A percentile compares a stretch with the other conserved stretches of the same genome.
Evolutionary conservation across 2,113 vertebrate genomes (phyloP).

Genomic region (Chelonoidis abingdonii): DNA sequence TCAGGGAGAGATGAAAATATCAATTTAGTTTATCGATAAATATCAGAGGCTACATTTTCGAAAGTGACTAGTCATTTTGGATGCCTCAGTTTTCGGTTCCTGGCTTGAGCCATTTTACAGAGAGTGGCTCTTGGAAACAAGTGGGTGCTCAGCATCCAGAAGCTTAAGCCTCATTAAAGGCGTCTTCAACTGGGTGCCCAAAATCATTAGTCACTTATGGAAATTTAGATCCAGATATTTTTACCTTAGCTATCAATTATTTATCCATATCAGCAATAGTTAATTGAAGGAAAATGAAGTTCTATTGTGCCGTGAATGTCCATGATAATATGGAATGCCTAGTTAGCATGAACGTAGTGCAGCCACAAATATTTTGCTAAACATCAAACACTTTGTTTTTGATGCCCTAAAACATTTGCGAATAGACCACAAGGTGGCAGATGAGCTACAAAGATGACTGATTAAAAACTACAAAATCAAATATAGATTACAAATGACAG

Average conservation of each 20-base stretch:
- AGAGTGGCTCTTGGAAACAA: conserved; percentile 44
- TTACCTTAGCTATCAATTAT: conserved; percentile 11
- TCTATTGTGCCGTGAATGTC: background rate
- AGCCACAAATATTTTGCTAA: background rate
- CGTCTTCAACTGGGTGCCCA: background rate
- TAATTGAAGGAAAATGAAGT: conserved; percentile 4
- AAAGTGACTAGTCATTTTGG: conserved; percentile 42
- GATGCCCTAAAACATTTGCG: background rate
- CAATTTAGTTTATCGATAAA: background rate
- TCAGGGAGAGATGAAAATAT: background rate
- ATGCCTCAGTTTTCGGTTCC: conserved; percentile 30
- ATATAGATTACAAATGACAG: background rate
- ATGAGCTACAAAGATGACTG: conserved; percentile 61
- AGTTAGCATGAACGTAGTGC: background rate
- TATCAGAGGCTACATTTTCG: background rate
- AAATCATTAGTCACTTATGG: background rate
- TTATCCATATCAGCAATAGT: background rate
- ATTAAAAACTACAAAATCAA: background rate
- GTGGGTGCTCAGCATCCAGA: background rate
- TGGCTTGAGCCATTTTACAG: background rate
- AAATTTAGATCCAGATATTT: conserved; percentile 4
- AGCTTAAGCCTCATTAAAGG: conserved; percentile 56
- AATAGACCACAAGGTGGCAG: conserved; percentile 74
- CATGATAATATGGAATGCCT: background rate
- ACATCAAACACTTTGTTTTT: background rate